These are phyloP conservation scores for Stomatorhinus walkeri DNA, from an alignment of 2,797 vertebrate genomes.

Conservation along the genomic window DNA sequence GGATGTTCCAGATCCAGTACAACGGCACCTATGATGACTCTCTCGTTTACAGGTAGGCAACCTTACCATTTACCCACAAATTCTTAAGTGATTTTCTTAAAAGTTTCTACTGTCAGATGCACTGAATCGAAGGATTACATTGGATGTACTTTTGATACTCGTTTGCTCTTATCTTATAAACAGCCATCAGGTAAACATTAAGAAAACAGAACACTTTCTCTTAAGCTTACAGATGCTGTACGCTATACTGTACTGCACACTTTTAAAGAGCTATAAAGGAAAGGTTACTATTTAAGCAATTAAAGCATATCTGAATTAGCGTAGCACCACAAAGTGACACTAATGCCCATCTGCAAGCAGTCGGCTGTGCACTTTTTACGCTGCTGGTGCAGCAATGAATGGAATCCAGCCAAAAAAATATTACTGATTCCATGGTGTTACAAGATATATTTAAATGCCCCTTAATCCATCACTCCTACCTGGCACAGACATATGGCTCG, in stretches of 20 bases:
- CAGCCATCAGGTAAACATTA: background rate
- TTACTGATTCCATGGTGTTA: background rate
- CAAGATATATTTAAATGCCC: background rate
- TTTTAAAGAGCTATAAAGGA: background rate
- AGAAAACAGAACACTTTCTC: background rate
- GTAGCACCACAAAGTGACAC: background rate
- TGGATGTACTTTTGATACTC: background rate
- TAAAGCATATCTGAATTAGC: background rate
- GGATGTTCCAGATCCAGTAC: conserved; percentile 99
- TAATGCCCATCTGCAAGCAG: background rate
- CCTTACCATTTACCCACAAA: background rate
- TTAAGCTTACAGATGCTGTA: background rate
- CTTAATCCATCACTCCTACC: background rate
- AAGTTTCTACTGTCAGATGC: background rate
- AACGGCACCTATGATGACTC: conserved; percentile 97
- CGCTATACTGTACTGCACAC: background rate
- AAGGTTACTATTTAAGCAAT: background rate
- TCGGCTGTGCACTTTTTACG: background rate
- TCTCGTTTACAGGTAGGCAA: conserved; percentile 91
- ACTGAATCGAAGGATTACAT: background rate
- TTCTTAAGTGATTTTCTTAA: background rate
- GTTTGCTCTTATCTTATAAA: background rate
- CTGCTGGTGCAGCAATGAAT: background rate
- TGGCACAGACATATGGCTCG: background rate
- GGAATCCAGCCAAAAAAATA: background rate